These are phyloP conservation scores for Halotydeus destructor DNA, from an alignment of 1,140 invertebrate genomes.

Conservation along the genomic window DNA sequence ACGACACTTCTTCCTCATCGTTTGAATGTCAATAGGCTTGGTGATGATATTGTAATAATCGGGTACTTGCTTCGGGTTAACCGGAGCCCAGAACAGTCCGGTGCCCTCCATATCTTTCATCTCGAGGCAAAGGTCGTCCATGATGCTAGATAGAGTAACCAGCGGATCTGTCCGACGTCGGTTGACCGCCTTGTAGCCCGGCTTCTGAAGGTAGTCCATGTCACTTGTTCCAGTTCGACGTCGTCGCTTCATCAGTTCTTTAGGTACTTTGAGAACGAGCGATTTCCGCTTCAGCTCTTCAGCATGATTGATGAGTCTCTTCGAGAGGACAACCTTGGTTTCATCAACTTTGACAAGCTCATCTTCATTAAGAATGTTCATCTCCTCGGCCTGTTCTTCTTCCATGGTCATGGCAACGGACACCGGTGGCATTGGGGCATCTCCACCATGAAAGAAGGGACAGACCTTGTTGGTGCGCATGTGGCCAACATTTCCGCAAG, in stretches of 20 bases:
- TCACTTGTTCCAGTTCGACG: conserved; percentile 40
- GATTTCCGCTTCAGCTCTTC: conserved; percentile 55
- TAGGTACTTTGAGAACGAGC: conserved; percentile 59
- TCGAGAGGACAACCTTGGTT: conserved; percentile 24
- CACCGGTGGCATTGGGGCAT: conserved; percentile 33
- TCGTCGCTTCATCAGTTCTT: conserved; percentile 42
- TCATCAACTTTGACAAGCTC: conserved; percentile 79
- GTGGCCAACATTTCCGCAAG: conserved; percentile 60
- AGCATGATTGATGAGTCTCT: conserved; percentile 36
- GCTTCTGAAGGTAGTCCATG: conserved; percentile 77
- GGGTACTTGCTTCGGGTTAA: conserved; percentile 76
- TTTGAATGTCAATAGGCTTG: conserved; percentile 90
- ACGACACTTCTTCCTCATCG: conserved; percentile 73
- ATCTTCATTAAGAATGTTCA: conserved; percentile 37
- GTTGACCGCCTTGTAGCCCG: conserved; percentile 57
- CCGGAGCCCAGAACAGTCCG: conserved; percentile 76
- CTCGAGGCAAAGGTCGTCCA: conserved; percentile 82
- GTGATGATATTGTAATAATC: conserved; percentile 84
- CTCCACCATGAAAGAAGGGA: conserved; percentile 54
- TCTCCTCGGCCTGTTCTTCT: conserved; percentile 57
- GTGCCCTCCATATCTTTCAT: conserved; percentile 74
- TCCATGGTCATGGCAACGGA: conserved; percentile 54
- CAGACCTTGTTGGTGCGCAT: conserved; percentile 91
- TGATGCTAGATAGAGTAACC: conserved; percentile 72
- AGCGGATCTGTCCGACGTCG: conserved; percentile 85